Percentiles rank a stretch among this genome's conserved stretches.
phyloP scores from a whole-genome alignment of 1,140 invertebrate genomes.

The Amphibalanus amphitrite region DNA sequence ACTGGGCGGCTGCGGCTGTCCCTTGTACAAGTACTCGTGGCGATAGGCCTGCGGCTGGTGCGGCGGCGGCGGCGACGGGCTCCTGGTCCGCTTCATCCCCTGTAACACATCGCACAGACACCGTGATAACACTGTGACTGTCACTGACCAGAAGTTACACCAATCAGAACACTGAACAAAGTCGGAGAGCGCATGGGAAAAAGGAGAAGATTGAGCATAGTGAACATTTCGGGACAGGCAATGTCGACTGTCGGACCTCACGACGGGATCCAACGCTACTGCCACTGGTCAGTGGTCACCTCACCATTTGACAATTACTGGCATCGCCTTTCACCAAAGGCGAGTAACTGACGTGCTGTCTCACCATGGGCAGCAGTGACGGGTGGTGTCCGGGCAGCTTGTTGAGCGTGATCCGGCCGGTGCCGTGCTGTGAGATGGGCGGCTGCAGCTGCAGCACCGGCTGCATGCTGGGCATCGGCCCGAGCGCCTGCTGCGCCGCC shows the following conservation, averaged over 20 bases:
- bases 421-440: not conserved
- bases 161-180: too few species aligned
- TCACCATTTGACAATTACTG: too few species aligned
- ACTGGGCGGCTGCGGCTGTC: conserved; percentile 1
- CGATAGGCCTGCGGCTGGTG: conserved; percentile 41
- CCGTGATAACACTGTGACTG: too few species aligned
- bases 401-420: not conserved
- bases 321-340: too few species aligned
- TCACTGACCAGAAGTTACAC: too few species aligned
- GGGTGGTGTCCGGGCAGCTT: not conserved
- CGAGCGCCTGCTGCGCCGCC: not conserved
- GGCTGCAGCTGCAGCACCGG: conserved; percentile 7
- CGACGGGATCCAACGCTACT: too few species aligned
- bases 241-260: too few species aligned
- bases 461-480: not conserved
- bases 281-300: too few species aligned
- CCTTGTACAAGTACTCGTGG: conserved; percentile 3
- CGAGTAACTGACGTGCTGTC: too few species aligned
- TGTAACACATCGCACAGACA: not conserved
- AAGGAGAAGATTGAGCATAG: too few species aligned
- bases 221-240: too few species aligned
- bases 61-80: conserved; percentile 1
- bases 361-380: not conserved
- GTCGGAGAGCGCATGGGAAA: too few species aligned
- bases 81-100: conserved; percentile 3